Conservation (phyloP, 2,113 vertebrate genomes). For the Candoia aspera region DNA sequence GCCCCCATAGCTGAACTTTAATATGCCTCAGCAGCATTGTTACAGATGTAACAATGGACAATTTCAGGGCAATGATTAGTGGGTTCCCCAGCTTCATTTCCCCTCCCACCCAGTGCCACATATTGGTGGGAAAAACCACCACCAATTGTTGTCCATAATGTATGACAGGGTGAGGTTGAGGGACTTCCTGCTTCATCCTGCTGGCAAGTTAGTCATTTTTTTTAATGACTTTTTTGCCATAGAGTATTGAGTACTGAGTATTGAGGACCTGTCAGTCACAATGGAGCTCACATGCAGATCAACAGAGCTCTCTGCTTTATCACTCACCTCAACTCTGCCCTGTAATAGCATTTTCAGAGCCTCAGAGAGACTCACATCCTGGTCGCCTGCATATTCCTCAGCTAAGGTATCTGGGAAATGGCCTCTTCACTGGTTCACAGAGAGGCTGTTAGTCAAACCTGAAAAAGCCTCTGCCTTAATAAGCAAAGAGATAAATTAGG, state of each 20-base stretch:
- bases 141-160: neutral
- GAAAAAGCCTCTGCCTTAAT: neutral
- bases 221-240: too few relatives aligned
- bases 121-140: neutral
- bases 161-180: neutral
- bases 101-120: neutral
- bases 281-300: neutral
- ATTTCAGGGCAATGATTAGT: neutral
- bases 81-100: neutral
- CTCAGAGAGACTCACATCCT: neutral
- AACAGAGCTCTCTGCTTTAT: neutral
- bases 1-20: neutral
- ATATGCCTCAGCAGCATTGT: neutral
- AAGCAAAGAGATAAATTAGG: neutral
- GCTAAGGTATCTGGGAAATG: neutral
- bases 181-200: neutral
- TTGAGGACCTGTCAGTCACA: neutral
- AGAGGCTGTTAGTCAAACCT: neutral
- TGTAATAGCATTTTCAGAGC: neutral
- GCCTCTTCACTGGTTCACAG: neutral
- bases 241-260: too few relatives aligned
- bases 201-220: neutral
- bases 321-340: neutral
- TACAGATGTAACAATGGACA: neutral
- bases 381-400: neutral